Evolutionary conservation across 2,888 invertebrate species (phyloP), one percentile per base, ranked within the genome.

Genomic region (Cerastis leucographa): DNA sequence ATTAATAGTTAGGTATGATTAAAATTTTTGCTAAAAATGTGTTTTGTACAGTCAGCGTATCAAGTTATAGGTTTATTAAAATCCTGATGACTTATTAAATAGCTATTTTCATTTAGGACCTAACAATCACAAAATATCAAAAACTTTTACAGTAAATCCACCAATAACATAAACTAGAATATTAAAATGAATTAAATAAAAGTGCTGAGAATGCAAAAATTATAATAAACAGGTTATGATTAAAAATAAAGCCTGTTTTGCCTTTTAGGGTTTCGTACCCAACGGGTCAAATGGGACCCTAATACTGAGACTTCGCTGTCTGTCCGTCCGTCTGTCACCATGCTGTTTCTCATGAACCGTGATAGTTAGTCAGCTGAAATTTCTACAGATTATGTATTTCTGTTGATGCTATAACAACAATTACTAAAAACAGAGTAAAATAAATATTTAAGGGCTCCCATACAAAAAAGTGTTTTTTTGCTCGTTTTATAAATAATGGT

Each of bases 61-160:
- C 42, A 80, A 42, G 11, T 22, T 19, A 42, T 54, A 22, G 17
- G 0, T 40, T 40, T 14, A 78, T 46, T 76, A 78, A 78, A 77
- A 65, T 25, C 1, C 8, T 65, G 22, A 35, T 1, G 35, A 75
- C 19, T 54, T 51, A 42, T 9, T 9, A 35, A 19, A n/a, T 74
- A 17, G n/a, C 64, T 76, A 2, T 81, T 81, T 73, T 35, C 0
- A 17, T 54, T n/a, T 46, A 11, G 3, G 25, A 51, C 35, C 2
- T 35, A n/a, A 29, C 3, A 12, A 14, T 19, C 2, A 54, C n/a
- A 25, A 14, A 56, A 54, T 6, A 56, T 25, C 25, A 0, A 56
- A 56, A 14, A 14, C n/a, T 9, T 51, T 51, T 51, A 0, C 17
- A 49, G n/a, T 54, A 54, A 11, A n/a, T 11, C 54, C 11, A 54